Conservation (phyloP, 1,140 invertebrate species). For the Zophobas morio region DNA sequence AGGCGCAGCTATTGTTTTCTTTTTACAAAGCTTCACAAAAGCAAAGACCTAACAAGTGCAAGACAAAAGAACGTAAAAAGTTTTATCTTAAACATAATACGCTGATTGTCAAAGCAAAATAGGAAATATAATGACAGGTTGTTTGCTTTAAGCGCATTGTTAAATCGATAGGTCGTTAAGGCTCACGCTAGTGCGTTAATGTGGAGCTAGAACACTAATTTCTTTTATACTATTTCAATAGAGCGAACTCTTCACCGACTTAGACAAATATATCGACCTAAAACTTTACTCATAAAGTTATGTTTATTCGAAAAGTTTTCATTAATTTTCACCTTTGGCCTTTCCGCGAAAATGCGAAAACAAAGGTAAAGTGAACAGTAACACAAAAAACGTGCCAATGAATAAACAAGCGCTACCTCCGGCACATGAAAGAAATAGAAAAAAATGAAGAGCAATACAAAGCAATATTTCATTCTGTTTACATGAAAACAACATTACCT, state of each 20-base stretch:
- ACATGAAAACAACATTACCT: too few species aligned
- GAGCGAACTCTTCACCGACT: too few species aligned
- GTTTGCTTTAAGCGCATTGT: slow-evolving; percentile 37
- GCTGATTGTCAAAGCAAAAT: slow-evolving; percentile 30
- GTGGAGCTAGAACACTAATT: slow-evolving; percentile 5
- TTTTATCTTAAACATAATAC: slow-evolving; percentile 35
- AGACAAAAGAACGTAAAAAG: slow-evolving; percentile 31
- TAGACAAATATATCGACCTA: background rate
- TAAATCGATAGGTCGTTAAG: slow-evolving; percentile 42
- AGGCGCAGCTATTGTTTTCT: slow-evolving; percentile 23
- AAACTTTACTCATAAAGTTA: background rate
- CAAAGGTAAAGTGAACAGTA: too few species aligned
- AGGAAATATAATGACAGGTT: slow-evolving; percentile 36
- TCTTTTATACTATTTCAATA: slow-evolving; percentile 1
- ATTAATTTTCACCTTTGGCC: too few species aligned
- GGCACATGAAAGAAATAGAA: too few species aligned
- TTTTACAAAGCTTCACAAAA: slow-evolving; percentile 25
- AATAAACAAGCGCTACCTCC: too few species aligned
- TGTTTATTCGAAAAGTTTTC: background rate
- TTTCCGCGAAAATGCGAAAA: too few species aligned
- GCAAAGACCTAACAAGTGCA: slow-evolving; percentile 30
- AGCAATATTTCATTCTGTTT: too few species aligned
- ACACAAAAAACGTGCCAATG: too few species aligned
- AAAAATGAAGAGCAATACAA: too few species aligned
- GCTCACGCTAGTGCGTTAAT: slow-evolving; percentile 34